Evolutionary conservation across 2,888 invertebrate species (phyloP), one percentile per base, ranked within the genome.

Genomic region (Gastracanthus pulcherrimus): DNA sequence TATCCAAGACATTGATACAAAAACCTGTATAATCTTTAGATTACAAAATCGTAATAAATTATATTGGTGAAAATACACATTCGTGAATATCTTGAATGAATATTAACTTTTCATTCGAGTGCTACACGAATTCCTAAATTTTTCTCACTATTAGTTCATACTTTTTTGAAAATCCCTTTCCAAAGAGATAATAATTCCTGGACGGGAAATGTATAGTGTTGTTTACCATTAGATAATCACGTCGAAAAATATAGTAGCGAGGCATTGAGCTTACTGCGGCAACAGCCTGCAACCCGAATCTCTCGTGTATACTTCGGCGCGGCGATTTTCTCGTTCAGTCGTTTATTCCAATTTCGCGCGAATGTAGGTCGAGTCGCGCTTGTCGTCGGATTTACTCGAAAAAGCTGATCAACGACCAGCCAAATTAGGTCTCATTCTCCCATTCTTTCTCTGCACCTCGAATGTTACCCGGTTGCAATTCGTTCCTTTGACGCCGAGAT

Each of bases 331-430:
- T 70, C 31, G 41, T 76, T 76, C 71, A 31, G 26, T 19, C 70
- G 29, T 80, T 55, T 64, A 80, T 71, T 70, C 64, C 70, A 48
- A 70, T 76, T 80, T 38, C 55, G 58, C 6, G 34, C 1, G 23
- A 76, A 76, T 80, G 70, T 76, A 76, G 80, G 76, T 80, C 76
- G 76, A 76, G 70, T 45, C 58, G 80, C 31, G 64, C 70, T 76
- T 64, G 70, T n/a, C 58, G 38, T 36, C 41, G 58, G 64, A 80
- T 80, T 55, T 64, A 26, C 70, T 76, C 64, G 55, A 80, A 80
- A 72, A 75, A 69, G 55, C 80, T 80, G 62, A 80, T 80, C 69
- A 41, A 75, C 69, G 74, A 75, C 70, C 51, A 51, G 45, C 62
- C 58, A 80, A 80, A 80, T 80, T 75, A 75, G 70, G 62, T 75